Evolutionary conservation across 2,113 vertebrate species (phyloP).

Genomic region (Pseudopodoces humilis): DNA sequence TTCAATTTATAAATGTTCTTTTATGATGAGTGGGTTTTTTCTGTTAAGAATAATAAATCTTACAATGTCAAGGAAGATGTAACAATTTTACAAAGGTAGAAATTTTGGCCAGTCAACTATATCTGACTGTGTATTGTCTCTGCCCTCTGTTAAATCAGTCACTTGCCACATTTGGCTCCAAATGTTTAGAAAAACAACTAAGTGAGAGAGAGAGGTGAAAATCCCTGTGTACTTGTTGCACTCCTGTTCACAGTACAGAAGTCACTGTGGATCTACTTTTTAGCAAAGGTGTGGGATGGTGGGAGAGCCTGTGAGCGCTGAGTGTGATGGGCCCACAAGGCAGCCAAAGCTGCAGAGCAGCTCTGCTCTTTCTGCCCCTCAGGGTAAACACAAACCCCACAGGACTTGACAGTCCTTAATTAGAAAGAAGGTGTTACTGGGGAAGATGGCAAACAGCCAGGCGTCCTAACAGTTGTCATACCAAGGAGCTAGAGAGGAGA

Average conservation of each 20-base stretch:
- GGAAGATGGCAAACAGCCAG: neutral
- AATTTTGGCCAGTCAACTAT: neutral
- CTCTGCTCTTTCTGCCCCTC: neutral
- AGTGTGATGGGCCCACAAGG: neutral
- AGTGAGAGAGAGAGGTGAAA: neutral
- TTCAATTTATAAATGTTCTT: neutral
- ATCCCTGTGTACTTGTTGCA: neutral
- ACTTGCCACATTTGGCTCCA: neutral
- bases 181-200: neutral
- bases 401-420: neutral
- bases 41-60: neutral
- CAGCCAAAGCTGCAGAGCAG: neutral
- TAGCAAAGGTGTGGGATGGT: neutral
- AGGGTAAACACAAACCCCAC: neutral
- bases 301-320: neutral
- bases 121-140: accelerated
- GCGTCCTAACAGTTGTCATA: neutral
- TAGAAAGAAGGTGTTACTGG: neutral
- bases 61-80: neutral
- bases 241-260: neutral
- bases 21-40: neutral
- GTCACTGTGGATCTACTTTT: neutral
- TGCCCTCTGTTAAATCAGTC: neutral
- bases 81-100: neutral
- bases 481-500: neutral